These are phyloP conservation scores for Cheilosia soror DNA, from an alignment of 2,888 invertebrate species.

Conservation along the genomic window DNA sequence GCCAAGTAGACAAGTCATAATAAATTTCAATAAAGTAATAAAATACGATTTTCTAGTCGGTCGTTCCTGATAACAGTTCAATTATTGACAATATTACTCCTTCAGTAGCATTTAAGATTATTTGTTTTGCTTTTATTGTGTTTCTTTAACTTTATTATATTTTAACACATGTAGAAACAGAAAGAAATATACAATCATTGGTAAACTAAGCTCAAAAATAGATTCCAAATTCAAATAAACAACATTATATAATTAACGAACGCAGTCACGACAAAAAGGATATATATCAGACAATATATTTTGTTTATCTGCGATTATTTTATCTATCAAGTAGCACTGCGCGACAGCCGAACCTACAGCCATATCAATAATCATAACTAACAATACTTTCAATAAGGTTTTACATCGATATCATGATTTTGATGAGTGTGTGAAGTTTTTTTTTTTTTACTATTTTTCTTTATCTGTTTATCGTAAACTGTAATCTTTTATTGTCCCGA, in stretches of 20 bases:
- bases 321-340: constrained; percentile 59
- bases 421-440: constrained; percentile 27
- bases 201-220: not conserved
- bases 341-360: constrained; percentile 11
- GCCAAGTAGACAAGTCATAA: constrained; percentile 47
- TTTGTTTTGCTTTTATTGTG: constrained; percentile 31
- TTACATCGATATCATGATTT: constrained; percentile 52
- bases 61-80: constrained; percentile 53
- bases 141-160: not conserved
- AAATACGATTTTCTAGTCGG: constrained; percentile 54
- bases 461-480: constrained; percentile 66
- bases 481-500: constrained; percentile 55
- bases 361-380: constrained; percentile 54
- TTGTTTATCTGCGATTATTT: constrained; percentile 52
- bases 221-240: constrained; percentile 6
- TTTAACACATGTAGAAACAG: not conserved
- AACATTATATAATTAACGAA: constrained; percentile 12
- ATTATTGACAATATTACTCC: constrained; percentile 59
- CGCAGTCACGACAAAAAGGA: constrained; percentile 1
- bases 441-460: constrained; percentile 28
- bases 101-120: constrained; percentile 70
- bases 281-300: constrained; percentile 32
- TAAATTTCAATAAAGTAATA: constrained; percentile 73
- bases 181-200: constrained; percentile 9
- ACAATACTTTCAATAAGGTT: constrained; percentile 45